Conservation (phyloP, 1,140 invertebrate genomes). For the Portunus trituberculatus region DNA sequence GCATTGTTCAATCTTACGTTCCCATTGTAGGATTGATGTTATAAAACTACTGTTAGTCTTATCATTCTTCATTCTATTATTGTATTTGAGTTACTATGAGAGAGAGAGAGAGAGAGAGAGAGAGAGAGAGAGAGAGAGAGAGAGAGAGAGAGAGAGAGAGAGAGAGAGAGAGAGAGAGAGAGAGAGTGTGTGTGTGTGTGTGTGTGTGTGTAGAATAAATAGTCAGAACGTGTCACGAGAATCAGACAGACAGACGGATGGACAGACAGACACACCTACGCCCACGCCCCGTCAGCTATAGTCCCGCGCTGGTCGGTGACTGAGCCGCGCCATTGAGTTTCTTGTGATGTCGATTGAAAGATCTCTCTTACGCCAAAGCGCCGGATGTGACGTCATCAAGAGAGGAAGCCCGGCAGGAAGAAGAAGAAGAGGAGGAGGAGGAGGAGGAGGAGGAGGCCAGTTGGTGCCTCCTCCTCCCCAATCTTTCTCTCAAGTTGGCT, state of each 20-base stretch:
- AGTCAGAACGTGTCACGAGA: too few species aligned
- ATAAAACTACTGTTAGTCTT: too few species aligned
- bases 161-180: neutral
- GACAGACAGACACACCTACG: too few species aligned
- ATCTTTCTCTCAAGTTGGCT: neutral
- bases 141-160: slow-evolving; percentile 1
- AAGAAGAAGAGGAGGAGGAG: neutral
- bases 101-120: neutral
- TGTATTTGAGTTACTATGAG: neutral
- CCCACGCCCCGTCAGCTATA: too few species aligned
- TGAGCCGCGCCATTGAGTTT: too few species aligned
- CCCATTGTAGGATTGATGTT: too few species aligned
- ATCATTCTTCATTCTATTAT: too few species aligned
- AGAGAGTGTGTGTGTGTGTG: neutral
- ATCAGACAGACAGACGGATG: too few species aligned
- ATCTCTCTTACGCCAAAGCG: neutral
- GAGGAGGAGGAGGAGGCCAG: neutral
- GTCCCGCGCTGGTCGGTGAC: too few species aligned
- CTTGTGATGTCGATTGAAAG: too few species aligned
- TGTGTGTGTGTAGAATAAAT: too few species aligned
- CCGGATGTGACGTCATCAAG: neutral
- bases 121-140: slow-evolving; percentile 30
- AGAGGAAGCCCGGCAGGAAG: neutral
- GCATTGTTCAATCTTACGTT: too few species aligned
- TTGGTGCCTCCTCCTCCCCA: neutral